Evolutionary conservation across 2,797 vertebrate genomes (phyloP), one percentile per base, ranked within the genome.

Genomic region (Myotis planiceps): DNA sequence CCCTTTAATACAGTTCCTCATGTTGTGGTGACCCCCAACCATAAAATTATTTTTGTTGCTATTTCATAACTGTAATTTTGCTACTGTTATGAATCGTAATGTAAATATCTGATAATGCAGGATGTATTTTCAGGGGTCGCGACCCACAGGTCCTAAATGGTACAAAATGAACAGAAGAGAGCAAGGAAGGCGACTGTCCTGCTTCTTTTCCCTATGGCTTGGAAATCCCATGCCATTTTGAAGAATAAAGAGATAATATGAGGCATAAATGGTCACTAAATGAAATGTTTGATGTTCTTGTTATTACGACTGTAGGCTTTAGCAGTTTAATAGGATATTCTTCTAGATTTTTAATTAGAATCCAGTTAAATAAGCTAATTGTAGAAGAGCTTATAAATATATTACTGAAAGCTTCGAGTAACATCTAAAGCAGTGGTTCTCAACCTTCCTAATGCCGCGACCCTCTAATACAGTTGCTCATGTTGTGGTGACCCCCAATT

Each of bases 131-230:
- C 42, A 42, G 42, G 42, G 42, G 42, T 42, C 42, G 2, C 9
- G 9, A 42, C 42, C 42, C 42, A 42, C 42, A 42, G 42, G 42
- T 42, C 19, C 68, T 51, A 58, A 85, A 69, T 74, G 27, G 29
- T 88, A 60, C 92, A 92, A 92, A 96, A 90, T 37, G 53, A 74
- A 76, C n/a, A 66, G 68, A 68, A 93, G 42, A 90, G 83, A 34
- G 14, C 60, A 79, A 94, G 25, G 51, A 37, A 58, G 14, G n/a
- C 10, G 18, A 65, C 25, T 83, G 51, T 55, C 14, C 4, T 49
- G 60, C n/a, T 45, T 75, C 75, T 45, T n/a, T 58, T 87, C n/a
- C 21, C 8, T 68, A 2, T 37, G 60, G 32, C 37, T 76, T 78
- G 21, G 92, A 85, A 93, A 82, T 90, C 65, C 25, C 34, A 13